Evolutionary conservation across 2,113 vertebrate species (phyloP), one percentile per base, ranked within the genome.

Genomic region (Tonatia bakeri): DNA sequence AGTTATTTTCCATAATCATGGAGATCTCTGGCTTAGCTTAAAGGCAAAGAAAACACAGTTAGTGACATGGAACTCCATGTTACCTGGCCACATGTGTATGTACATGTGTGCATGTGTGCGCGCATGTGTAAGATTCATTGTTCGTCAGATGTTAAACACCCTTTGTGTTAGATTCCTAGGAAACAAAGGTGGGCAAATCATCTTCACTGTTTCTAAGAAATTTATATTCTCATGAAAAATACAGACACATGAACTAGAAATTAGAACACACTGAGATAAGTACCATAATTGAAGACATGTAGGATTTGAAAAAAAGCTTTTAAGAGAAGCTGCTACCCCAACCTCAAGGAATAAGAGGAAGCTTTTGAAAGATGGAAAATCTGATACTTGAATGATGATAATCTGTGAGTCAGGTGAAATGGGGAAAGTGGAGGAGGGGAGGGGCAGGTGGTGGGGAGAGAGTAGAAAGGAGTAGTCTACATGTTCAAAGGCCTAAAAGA

Each of bases 21-120:
- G 92, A 94, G 70, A 97, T 98, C 97, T 98, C 93, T 1, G 98
- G 98, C 69, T 98, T 97, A 93, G 97, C 98, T 98, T 98, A 90
- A 98, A 97, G 90, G 89, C 75, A 98, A 98, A 98, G 45, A 96
- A 90, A 96, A 86, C 65, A 75, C 79, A 70, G 50, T 96, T 92
- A 97, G 77, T 67, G 59, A 1, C 20, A 86, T 2, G 40, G 40
- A 85, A 70, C 22, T 52, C 8, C 69, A 52, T 59, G 4, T 47
- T 75, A 75, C 33, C n/a, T 82, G 38, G 38, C n/a, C 7, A 33
- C 3, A 36, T 40, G 47, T 50, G 47, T 50, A n/a, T n/a, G 47
- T 12, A 14, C 47, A n/a, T 45, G 5, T 52, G 38, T 72, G 26
- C 70, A 36, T n/a, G 40, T 56, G 19, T 47, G 64, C 67, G 26